A percentile compares a stretch with the other conserved stretches of the same genome.
These are phyloP conservation scores for Vireo griseus DNA, from an alignment of 2,797 vertebrate species.

Conservation along the genomic window DNA sequence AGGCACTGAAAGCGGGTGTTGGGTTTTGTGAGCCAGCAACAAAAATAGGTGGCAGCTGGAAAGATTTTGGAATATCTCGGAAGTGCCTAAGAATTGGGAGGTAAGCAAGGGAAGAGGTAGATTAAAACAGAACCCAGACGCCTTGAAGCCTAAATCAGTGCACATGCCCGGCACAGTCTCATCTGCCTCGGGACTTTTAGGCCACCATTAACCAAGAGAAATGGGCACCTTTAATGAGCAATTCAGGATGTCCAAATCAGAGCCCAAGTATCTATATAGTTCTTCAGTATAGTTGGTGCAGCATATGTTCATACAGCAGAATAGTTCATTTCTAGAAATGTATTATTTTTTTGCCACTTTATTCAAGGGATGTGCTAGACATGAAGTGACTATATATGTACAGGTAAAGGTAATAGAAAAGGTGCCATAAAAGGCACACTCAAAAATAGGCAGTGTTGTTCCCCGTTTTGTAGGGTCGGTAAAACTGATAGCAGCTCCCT, in stretches of 20 bases:
- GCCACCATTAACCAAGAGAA: neutral
- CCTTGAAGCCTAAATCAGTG: neutral
- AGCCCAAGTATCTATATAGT: neutral
- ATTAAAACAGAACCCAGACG: neutral
- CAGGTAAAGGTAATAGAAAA: neutral
- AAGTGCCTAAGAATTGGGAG: neutral
- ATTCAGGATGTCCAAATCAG: neutral
- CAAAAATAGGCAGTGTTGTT: neutral
- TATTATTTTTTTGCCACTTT: neutral
- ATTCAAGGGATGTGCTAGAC: neutral
- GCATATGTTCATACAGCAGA: neutral
- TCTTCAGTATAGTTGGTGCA: neutral
- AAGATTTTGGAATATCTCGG: neutral
- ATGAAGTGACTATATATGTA: neutral
- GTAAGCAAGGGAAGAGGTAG: neutral
- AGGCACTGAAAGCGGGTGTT: neutral
- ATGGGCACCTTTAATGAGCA: neutral
- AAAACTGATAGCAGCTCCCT: constrained; percentile 19
- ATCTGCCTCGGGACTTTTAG: neutral
- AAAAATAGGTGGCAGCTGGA: neutral
- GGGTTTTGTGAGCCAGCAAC: neutral
- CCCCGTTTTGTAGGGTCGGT: neutral
- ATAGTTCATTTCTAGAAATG: neutral
- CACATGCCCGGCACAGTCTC: neutral
- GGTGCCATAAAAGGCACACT: neutral